Percentiles rank a stretch among this genome's conserved stretches.
These are phyloP conservation scores for Paratilapia polleni DNA, from an alignment of 2,113 vertebrate species.

Conservation along the genomic window DNA sequence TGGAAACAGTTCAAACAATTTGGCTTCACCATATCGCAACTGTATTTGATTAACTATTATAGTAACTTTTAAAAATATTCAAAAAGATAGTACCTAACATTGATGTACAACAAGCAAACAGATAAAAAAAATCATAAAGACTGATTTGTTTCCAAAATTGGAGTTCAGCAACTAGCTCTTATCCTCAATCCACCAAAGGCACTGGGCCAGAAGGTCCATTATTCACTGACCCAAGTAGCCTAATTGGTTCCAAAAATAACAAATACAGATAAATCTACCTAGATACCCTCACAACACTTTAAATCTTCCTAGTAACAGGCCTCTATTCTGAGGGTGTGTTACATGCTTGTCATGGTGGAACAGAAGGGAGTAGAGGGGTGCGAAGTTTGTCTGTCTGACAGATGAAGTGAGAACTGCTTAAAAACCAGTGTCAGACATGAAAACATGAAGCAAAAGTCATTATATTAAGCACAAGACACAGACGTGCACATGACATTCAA, in stretches of 20 bases:
- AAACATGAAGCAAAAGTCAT: not conserved
- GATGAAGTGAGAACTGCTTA: constrained; percentile 57
- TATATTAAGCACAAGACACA: constrained; percentile 6
- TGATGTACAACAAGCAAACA: not conserved
- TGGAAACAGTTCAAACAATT: not conserved
- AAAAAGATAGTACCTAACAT: not conserved
- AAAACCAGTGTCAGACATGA: constrained; percentile 53
- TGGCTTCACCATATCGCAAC: not conserved
- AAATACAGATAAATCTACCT: constrained; percentile 14
- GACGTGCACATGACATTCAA: not conserved
- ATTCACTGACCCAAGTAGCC: not conserved
- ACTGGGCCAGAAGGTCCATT: not conserved
- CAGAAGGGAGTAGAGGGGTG: constrained; percentile 31
- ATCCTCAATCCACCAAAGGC: not conserved
- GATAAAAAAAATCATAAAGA: not conserved
- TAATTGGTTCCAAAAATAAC: not conserved
- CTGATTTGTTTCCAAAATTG: no score
- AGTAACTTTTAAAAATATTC: not conserved
- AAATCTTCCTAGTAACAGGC: constrained; percentile 70
- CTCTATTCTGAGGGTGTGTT: constrained; percentile 64
- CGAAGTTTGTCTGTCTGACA: constrained; percentile 60
- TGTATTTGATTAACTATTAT: not conserved
- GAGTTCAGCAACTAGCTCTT: not conserved
- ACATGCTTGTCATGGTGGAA: constrained; percentile 7
- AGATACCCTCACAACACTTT: constrained; percentile 18